Base-by-base conservation (phyloP, 2,888 invertebrate genomes). In the Allophyes oxyacanthae region DNA sequence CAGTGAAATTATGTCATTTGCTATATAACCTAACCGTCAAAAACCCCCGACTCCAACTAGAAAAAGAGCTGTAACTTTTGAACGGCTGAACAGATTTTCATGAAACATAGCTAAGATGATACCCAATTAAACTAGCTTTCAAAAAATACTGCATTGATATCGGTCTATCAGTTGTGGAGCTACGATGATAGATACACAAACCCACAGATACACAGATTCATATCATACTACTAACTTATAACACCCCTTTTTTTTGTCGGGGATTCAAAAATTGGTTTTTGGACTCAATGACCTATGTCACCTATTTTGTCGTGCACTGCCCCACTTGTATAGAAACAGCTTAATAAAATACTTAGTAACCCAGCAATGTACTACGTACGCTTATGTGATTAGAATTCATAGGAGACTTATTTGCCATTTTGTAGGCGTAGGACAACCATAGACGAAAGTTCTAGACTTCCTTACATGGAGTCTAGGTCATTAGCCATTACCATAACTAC, bases 371-470 rank as follows among this genome's bases (percentile, higher is more conserved):
- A 28, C 28, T 28, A 40, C 0, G 15, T 11, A 3, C 26, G 42
- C 13, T 63, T 38, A 34, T 32, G 54, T 51, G 54, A 43, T 61
- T 53, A 46, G 38, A 46, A 66, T 66, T 54, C 43, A 45, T 51
- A 55, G 34, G 20, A 34, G 3, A 30, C 58, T 38, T 46, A 48
- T 67, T 67, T 67, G 32, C 60, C 54, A 65, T 50, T 65, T 65
- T 34, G 13, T 28, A 50, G 43, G 53, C 55, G 48, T 64, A 58
- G 50, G 49, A 40, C 48, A 20, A n/a, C 52, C 52, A 56, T 55
- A 59, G 72, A 60, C 52, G 49, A 72, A 60, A 54, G 68, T 64
- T 59, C 68, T 68, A 59, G 67, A 68, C 55, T 44, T 1, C 49
- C 38, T 43, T 48, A 53, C 7, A 30, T 25, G 28, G 49, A 55